phyloP scores from a whole-genome alignment of 2,888 invertebrate species.

The Ophion obscuratus region DNA sequence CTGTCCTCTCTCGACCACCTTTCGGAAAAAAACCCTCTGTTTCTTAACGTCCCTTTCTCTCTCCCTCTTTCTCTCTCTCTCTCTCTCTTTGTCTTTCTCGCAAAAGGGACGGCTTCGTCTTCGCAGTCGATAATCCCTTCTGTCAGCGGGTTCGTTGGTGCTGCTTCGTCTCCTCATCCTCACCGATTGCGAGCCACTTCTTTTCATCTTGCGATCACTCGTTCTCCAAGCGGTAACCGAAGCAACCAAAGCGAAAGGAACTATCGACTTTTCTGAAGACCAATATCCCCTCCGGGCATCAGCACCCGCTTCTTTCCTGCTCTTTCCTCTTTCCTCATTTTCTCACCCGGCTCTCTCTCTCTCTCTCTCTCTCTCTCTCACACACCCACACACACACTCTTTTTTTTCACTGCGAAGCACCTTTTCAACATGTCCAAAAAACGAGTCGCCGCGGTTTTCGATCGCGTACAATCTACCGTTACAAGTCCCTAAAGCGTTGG shows the following conservation, averaged over 20 bases:
- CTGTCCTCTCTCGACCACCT: neutral
- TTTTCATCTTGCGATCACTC: slow-evolving; percentile 50
- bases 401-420: neutral
- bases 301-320: slow-evolving; percentile 1
- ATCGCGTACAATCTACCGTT: slow-evolving; percentile 47
- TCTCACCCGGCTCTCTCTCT: neutral
- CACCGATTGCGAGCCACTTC: slow-evolving; percentile 17
- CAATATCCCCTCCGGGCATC: slow-evolving; percentile 16
- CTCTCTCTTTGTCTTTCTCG: neutral
- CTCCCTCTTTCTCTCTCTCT: neutral
- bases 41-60: neutral
- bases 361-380: neutral
- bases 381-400: neutral
- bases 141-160: slow-evolving; percentile 24
- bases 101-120: slow-evolving; percentile 11
- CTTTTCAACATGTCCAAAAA: slow-evolving; percentile 16
- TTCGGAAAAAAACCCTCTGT: slow-evolving; percentile 3
- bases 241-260: slow-evolving; percentile 32
- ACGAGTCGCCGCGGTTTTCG: slow-evolving; percentile 68
- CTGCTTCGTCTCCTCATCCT: neutral
- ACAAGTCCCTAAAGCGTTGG: neutral
- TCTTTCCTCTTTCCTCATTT: slow-evolving; percentile 11
- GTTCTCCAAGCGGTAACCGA: slow-evolving; percentile 25
- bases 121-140: slow-evolving; percentile 37
- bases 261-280: slow-evolving; percentile 43